Percentiles rank a stretch among this genome's conserved stretches.
Evolutionary conservation across 92 coral and sea anemone genomes (phyloP).

Genomic region (Zoanthus sociatus): DNA sequence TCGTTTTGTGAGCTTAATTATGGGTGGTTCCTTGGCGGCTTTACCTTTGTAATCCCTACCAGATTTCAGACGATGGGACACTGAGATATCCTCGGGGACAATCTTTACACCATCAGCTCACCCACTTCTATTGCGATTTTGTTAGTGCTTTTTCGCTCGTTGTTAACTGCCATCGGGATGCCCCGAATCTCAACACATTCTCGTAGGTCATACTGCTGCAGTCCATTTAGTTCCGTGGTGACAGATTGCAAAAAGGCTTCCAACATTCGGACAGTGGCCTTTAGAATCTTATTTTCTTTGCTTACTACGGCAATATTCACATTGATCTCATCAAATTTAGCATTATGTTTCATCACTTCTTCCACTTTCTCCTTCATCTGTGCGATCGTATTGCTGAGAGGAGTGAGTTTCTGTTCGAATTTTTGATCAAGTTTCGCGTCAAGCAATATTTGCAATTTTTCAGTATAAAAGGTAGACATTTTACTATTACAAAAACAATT

Average conservation of each 20-base stretch:
- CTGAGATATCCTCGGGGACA: constrained; percentile 26
- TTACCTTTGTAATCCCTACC: background rate
- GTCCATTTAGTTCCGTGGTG: background rate
- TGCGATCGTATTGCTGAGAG: background rate
- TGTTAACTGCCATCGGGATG: background rate
- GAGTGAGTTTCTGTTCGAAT: background rate
- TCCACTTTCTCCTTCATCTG: background rate
- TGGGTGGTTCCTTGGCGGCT: background rate
- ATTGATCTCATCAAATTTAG: background rate
- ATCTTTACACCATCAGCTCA: background rate
- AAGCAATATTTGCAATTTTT: background rate
- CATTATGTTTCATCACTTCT: background rate
- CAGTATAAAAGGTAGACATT: background rate
- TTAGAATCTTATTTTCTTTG: background rate
- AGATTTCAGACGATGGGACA: constrained; percentile 8
- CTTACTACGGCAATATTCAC: background rate
- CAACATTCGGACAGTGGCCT: background rate
- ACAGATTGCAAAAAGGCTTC: background rate
- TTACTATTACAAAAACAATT: no score
- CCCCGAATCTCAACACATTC: background rate
- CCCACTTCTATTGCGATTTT: background rate
- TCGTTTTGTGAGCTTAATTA: constrained; percentile 24
- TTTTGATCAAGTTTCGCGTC: background rate
- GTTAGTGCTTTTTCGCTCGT: background rate
- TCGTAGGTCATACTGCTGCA: background rate